Percentiles rank a stretch among this genome's conserved stretches.
phyloP scores from a whole-genome alignment of 2,113 vertebrate species.

The Phrynocephalus versicolor region DNA sequence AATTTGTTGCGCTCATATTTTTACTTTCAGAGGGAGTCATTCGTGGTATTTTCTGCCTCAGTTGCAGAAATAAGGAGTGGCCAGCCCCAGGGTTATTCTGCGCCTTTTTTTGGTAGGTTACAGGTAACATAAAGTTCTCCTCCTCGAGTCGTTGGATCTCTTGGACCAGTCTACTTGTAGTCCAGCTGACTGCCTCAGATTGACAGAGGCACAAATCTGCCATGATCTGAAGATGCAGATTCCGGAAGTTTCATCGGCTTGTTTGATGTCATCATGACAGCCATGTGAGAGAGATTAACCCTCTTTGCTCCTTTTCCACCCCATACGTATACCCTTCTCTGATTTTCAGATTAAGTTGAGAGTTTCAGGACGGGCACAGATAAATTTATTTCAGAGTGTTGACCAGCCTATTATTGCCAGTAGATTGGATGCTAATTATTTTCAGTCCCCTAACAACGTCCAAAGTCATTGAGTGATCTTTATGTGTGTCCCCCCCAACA shows the following conservation, averaged over 20 bases:
- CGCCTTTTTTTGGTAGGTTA: too few relatives aligned
- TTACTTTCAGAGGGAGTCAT: neutral
- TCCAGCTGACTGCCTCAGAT: neutral
- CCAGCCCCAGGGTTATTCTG: too few relatives aligned
- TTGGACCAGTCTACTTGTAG: neutral
- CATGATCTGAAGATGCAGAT: neutral
- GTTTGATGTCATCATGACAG: neutral
- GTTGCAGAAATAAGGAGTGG: too few relatives aligned
- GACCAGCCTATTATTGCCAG: neutral
- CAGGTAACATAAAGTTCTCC: too few relatives aligned
- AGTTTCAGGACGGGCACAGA: neutral
- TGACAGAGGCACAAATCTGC: neutral
- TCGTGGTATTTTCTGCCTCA: neutral
- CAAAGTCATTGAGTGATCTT: neutral
- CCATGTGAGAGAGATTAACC: neutral
- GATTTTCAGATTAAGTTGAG: neutral
- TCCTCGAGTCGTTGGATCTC: neutral
- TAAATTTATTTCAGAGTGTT: neutral
- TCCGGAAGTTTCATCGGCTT: neutral
- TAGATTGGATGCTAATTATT: neutral
- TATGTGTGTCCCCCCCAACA: neutral
- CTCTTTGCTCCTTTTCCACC: neutral
- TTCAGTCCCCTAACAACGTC: neutral
- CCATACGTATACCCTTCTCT: too few relatives aligned
- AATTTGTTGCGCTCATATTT: neutral